Evolutionary conservation across 2,797 vertebrate species (phyloP), one percentile per base, ranked within the genome.

Genomic region (Aselliscus stoliczkanus): DNA sequence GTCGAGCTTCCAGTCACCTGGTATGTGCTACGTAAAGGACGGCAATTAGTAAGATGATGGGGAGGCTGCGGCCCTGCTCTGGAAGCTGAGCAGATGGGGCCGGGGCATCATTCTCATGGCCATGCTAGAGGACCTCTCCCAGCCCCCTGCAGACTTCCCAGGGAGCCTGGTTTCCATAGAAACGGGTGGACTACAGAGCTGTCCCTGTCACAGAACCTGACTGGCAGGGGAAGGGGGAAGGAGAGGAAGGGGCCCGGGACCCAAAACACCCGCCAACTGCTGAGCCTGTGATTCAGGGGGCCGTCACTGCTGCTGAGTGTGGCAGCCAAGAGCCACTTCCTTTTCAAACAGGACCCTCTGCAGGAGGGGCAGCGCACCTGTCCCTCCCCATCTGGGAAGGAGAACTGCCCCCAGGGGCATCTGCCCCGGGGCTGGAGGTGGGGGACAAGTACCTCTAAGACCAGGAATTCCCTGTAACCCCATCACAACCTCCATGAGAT

Each of bases 111-210:
- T 44, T 39, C 47, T 65, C 34, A 0, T 0, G 52, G 13, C 4
- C 31, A 44, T 90, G 85, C 73, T 25, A 6, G 23, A 94, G 82
- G 82, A 70, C 93, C 90, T 37, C 80, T 84, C 56, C 70, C 44
- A 27, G 7, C n/a, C 20, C n/a, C 39, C 23, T 0, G 11, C 1
- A 31, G 67, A 60, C 65, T 89, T 88, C 87, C 54, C 6, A 6
- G 80, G 87, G 95, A 96, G 93, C 89, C 67, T 89, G 47, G 97
- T 97, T 97, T 87, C 97, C 96, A 97, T 86, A 90, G 97, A 90
- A 94, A 96, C 84, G 1, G 70, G 42, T 27, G 88, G 62, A 86
- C 93, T 56, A 31, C 65, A 31, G 86, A 15, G 75, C 64, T 31
- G 79, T 82, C 92, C 91, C 82, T 34, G 15, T 73, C 52, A 1